Conservation (phyloP, 2,113 vertebrate genomes). For the Amia ocellicauda region DNA sequence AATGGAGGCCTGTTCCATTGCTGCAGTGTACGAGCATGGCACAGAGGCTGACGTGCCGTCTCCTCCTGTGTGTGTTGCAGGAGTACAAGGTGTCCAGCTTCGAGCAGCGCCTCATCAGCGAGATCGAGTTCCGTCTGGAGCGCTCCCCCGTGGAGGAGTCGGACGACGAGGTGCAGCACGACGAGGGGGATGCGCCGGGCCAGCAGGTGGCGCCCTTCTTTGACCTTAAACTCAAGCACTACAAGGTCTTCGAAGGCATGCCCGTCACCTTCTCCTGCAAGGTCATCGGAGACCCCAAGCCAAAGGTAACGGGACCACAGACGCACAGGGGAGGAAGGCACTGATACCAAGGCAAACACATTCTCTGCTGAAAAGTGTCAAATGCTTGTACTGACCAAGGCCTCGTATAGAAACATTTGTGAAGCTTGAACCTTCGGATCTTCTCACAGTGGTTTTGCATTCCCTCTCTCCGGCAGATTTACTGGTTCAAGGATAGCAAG, state of each 20-base stretch:
- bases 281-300: slow-evolving; percentile 84
- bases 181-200: slow-evolving; percentile 58
- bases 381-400: too few relatives aligned
- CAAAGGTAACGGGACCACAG: slow-evolving; percentile 73
- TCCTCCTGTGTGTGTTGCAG: slow-evolving; percentile 47
- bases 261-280: slow-evolving; percentile 89
- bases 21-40: background rate
- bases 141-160: slow-evolving; percentile 91
- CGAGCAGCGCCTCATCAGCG: slow-evolving; percentile 94
- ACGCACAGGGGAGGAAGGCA: background rate
- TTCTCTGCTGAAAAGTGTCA: too few relatives aligned
- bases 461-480: slow-evolving; percentile 68
- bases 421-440: too few relatives aligned
- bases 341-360: background rate
- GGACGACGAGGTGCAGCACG: slow-evolving; percentile 79
- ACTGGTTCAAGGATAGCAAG: slow-evolving; percentile 99
- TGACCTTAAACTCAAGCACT: slow-evolving; percentile 87
- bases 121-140: slow-evolving; percentile 94
- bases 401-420: too few relatives aligned
- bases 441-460: background rate
- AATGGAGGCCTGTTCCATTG: too few relatives aligned
- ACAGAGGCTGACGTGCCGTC: background rate
- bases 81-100: slow-evolving; percentile 98
- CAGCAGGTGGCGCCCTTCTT: slow-evolving; percentile 69
- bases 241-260: slow-evolving; percentile 96